Base-by-base conservation (phyloP, 2,888 invertebrate species). In the Andrena haemorrhoa region DNA sequence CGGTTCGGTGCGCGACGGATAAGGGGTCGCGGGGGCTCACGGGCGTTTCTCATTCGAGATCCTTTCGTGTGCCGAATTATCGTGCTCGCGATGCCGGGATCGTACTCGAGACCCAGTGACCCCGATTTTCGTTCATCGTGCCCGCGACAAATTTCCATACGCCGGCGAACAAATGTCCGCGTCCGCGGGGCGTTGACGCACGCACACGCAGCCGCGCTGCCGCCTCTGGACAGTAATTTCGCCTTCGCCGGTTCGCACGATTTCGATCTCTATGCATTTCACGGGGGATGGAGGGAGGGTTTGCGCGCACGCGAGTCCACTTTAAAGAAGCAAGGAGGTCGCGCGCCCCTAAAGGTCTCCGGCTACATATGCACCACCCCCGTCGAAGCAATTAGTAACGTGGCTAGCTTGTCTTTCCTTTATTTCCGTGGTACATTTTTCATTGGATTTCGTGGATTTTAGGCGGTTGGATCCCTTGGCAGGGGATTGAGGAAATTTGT, bases 191-290 rank as follows among this genome's bases (percentile, higher is more conserved):
- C 80, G 84, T 86, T 86, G 79, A 82, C 85, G 71, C 86, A 89
- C 91, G 89, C 89, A 89, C 89, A 81, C 87, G 84, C 85, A 83
- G 80, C 75, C 12, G 12, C 1, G 26, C 49, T 78, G 51, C 60
- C 61, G 16, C 31, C 23, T 16, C 41, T 41, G 90, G 91, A 89
- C 91, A 90, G 88, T 89, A 90, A 79, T 91, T 91, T 23, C 10
- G 23, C 56, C 23, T 16, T 87, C 74, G 63, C 88, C 71, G 79
- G 75, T 77, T 74, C 70, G 69, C 79, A 79, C 79, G 91, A 90
- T 91, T 56, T 90, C 89, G 88, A 90, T 91, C 90, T 90, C 82
- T 63, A 89, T 89, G 90, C 90, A 90, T 90, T 91, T 91, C 83
- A 76, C 78, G 16, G 41, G 2, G 10, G 58, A 53, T 63, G 82